phyloP scores from a whole-genome alignment of 2,113 vertebrate species.

The Vulpes vulpes region DNA sequence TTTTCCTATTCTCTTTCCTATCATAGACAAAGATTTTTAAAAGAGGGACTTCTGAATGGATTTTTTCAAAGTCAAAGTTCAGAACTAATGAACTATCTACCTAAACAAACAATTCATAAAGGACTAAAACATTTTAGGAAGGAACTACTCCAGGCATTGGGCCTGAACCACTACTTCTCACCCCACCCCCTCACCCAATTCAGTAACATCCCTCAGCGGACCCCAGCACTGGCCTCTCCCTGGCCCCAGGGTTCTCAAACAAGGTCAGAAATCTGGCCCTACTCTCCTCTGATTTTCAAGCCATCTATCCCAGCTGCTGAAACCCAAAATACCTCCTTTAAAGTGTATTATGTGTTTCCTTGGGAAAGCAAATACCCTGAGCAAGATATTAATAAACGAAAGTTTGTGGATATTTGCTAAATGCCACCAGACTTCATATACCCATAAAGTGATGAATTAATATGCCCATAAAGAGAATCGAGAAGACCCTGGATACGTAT shows the following conservation, averaged over 20 bases:
- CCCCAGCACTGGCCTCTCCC: not conserved
- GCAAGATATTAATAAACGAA: not conserved
- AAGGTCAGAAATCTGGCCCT: not conserved
- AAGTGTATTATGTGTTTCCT: not conserved
- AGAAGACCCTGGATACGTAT: not conserved
- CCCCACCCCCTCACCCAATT: not conserved
- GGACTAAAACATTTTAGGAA: not conserved
- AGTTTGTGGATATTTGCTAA: not conserved
- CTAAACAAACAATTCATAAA: slow-evolving; percentile 27
- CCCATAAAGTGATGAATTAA: not conserved
- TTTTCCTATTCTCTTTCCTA: slow-evolving; percentile 46
- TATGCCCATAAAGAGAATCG: not conserved
- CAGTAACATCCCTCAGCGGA: not conserved
- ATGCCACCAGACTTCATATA: slow-evolving; percentile 10
- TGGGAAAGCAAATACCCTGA: slow-evolving; percentile 28
- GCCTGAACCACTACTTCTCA: not conserved
- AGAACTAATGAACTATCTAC: not conserved
- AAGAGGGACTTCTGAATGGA: slow-evolving; percentile 1
- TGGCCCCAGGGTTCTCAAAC: not conserved
- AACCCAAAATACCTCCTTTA: not conserved
- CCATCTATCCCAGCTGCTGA: not conserved
- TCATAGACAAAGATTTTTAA: not conserved
- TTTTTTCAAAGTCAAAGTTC: not conserved
- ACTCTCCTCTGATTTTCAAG: not conserved
- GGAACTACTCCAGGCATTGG: not conserved